Conservation (phyloP, 2,113 vertebrate species). For the Ciconia maguari region DNA sequence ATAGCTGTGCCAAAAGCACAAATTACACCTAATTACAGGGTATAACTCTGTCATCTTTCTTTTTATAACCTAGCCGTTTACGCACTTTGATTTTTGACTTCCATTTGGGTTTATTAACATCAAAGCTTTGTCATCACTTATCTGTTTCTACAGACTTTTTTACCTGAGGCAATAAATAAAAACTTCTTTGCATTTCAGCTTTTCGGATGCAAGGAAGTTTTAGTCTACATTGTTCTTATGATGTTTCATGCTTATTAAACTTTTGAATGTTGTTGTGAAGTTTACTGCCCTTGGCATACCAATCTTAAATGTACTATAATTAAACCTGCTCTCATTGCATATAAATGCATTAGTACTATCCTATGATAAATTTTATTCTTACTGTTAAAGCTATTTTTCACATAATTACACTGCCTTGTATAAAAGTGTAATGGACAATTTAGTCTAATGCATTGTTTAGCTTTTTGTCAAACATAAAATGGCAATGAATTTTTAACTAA, state of each 20-base stretch:
- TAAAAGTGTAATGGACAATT: constrained; percentile 34
- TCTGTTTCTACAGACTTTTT: constrained; percentile 75
- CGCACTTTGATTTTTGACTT: constrained; percentile 83
- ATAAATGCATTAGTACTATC: constrained; percentile 44
- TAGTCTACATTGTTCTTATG: constrained; percentile 63
- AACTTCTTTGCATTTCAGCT: constrained; percentile 71
- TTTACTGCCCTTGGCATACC: constrained; percentile 63
- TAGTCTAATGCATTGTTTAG: constrained; percentile 55
- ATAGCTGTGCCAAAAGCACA: constrained; percentile 77
- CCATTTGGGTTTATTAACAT: constrained; percentile 84
- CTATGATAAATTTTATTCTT: constrained; percentile 50
- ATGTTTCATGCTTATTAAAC: constrained; percentile 70
- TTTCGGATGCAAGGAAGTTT: constrained; percentile 64
- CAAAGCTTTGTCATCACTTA: constrained; percentile 82
- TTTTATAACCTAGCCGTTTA: constrained; percentile 77
- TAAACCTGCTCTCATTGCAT: constrained; percentile 53
- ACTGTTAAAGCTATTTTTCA: constrained; percentile 45
- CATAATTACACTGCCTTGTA: constrained; percentile 27
- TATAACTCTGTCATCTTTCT: constrained; percentile 78
- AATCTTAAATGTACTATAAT: constrained; percentile 62
- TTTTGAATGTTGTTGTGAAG: constrained; percentile 60
- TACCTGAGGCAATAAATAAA: constrained; percentile 75
- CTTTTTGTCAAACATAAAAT: constrained; percentile 26
- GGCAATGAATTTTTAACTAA: constrained; percentile 29
- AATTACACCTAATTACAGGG: constrained; percentile 81